Base-by-base conservation (phyloP, 2,888 invertebrate genomes). In the Bugula neritina region DNA sequence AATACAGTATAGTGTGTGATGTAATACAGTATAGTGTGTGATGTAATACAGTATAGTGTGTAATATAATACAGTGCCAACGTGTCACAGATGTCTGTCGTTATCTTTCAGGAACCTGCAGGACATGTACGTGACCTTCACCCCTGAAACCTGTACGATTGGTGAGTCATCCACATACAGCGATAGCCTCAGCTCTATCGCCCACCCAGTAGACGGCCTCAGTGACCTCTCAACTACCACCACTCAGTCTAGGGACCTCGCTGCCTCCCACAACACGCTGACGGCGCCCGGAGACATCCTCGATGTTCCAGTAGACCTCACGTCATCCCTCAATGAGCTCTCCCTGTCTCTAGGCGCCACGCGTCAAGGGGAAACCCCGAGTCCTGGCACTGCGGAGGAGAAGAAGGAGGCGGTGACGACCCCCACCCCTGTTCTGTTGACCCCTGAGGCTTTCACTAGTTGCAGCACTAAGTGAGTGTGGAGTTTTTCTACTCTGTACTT, bases 61-160 rank as follows among this genome's bases (percentile, higher is more conserved):
- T n/a, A n/a, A n/a, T n/a, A n/a, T n/a, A n/a, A n/a, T n/a, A n/a
- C n/a, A n/a, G n/a, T n/a, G n/a, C n/a, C n/a, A n/a, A n/a, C n/a
- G n/a, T n/a, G n/a, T n/a, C n/a, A n/a, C n/a, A n/a, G n/a, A n/a
- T n/a, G n/a, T n/a, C n/a, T 43, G 10, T 17, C 17, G 57, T 63
- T 63, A 10, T 63, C 3, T 63, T 63, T 27, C 31, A 63, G 63
- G 63, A 21, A 63, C 31, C 63, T 63, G 2, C 63, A 63, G 5
- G 63, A 63, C 27, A 63, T 63, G 27, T n/a, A 63, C 29, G 31
- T 63, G 13, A 63, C 63, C 29, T 63, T 63, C 63, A 63, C 63
- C 13, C 63, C 63, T 31, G 29, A 31, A 3, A 63, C 63, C 2
- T 21, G 25, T 13, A 63, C 63, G 10, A 10, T 31, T 3, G 31